phyloP scores from a whole-genome alignment of 2,888 invertebrate genomes.

The Nomada fabriciana region DNA sequence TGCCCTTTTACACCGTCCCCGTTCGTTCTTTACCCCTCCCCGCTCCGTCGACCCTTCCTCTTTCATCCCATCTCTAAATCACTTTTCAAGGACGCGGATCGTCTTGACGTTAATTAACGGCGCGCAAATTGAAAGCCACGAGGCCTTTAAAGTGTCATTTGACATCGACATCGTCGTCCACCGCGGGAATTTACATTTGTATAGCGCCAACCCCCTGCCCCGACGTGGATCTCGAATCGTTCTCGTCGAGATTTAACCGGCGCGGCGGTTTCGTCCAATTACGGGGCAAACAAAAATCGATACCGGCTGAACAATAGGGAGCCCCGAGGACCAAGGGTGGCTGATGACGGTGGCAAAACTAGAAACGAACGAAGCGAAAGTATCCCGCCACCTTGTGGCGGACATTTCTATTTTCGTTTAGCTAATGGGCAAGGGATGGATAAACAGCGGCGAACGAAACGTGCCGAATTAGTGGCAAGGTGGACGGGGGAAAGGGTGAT shows the following conservation, averaged over 20 bases:
- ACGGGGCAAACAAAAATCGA: constrained; percentile 41
- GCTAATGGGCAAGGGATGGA: constrained; percentile 12
- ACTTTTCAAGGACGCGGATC: constrained; percentile 35
- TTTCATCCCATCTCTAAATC: not conserved
- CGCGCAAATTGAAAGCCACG: constrained; percentile 62
- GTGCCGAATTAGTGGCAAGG: no score
- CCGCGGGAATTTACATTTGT: constrained; percentile 34
- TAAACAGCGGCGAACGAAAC: not conserved
- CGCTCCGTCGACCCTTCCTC: not conserved
- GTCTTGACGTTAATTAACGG: constrained; percentile 65
- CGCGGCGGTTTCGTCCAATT: constrained; percentile 41
- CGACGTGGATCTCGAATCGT: not conserved
- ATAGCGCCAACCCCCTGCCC: not conserved
- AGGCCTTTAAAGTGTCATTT: constrained; percentile 55
- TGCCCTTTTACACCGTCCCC: not conserved
- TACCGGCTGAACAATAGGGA: not conserved
- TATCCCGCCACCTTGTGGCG: not conserved
- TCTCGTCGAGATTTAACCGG: constrained; percentile 16
- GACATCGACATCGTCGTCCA: constrained; percentile 47
- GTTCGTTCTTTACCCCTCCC: not conserved
- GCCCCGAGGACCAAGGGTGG: not conserved
- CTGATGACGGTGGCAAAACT: not conserved
- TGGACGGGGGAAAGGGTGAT: not conserved
- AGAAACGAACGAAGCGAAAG: constrained; percentile 4
- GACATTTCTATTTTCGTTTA: constrained; percentile 2